A percentile compares a stretch with the other conserved stretches of the same genome.
These are phyloP conservation scores for Spheniscus humboldti DNA, from an alignment of 2,797 vertebrate species.

Conservation along the genomic window DNA sequence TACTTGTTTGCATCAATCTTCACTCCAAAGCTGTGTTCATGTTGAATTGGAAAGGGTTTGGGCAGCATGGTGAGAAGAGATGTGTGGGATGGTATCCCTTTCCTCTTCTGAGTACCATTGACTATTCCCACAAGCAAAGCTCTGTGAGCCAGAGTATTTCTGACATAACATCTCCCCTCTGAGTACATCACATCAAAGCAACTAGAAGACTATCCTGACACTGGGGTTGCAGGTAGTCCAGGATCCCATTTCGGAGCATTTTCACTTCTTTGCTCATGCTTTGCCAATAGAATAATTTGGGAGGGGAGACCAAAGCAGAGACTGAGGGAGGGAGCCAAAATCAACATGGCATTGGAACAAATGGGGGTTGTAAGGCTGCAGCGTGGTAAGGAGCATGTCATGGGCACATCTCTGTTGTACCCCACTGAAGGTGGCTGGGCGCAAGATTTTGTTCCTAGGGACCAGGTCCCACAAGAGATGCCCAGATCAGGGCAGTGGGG, in stretches of 20 bases:
- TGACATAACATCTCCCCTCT: neutral
- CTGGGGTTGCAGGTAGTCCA: neutral
- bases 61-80: neutral
- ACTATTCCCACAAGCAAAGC: neutral
- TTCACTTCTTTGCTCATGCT: neutral
- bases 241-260: neutral
- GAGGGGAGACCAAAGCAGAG: neutral
- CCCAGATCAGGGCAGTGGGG: neutral
- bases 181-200: neutral
- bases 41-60: neutral
- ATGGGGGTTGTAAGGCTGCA: neutral
- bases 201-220: neutral
- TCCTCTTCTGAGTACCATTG: neutral
- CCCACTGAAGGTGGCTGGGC: rapidly evolving
- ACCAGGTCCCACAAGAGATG: neutral
- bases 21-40: neutral
- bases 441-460: neutral
- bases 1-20: slow-evolving; percentile 32
- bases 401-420: neutral
- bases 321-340: neutral
- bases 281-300: neutral
- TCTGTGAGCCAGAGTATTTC: neutral
- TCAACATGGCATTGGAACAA: neutral
- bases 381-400: rapidly evolving
- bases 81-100: slow-evolving; percentile 35